Percentiles rank a stretch among this genome's conserved stretches.
Evolutionary conservation across 2,888 invertebrate species (phyloP).

Genomic region (Chloromyia formosa): DNA sequence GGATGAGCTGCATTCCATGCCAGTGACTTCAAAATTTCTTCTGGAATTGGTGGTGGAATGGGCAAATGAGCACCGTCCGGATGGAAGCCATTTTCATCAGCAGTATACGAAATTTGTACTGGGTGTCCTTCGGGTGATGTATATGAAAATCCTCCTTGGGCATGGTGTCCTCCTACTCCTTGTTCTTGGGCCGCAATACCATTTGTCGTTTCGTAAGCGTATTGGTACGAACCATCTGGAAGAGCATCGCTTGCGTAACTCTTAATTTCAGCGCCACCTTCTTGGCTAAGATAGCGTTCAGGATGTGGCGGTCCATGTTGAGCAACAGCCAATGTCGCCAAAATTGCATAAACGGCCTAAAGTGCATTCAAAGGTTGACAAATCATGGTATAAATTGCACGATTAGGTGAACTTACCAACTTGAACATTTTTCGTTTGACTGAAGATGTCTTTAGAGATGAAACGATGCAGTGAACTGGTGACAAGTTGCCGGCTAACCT

Average conservation of each 20-base stretch:
- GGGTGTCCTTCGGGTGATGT: constrained; percentile 23
- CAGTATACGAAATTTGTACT: not conserved
- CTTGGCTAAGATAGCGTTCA: constrained; percentile 1
- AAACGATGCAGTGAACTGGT: not conserved
- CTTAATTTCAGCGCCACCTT: constrained; percentile 6
- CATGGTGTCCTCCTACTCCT: constrained; percentile 7
- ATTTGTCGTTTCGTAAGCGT: constrained; percentile 5
- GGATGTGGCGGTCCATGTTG: not conserved
- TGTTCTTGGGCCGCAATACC: constrained; percentile 12
- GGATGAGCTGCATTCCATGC: constrained; percentile 21
- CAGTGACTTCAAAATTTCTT: constrained; percentile 21
- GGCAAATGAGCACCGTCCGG: constrained; percentile 13
- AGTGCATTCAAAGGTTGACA: too few relatives aligned
- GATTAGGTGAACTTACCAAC: not conserved
- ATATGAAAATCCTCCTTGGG: constrained; percentile 18
- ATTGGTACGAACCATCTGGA: constrained; percentile 23
- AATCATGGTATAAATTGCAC: too few relatives aligned
- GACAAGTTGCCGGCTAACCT: not conserved
- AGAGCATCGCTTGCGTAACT: not conserved
- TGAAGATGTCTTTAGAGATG: not conserved
- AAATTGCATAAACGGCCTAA: not conserved
- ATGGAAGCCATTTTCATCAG: constrained; percentile 22
- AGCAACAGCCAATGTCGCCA: not conserved
- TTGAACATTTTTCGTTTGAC: not conserved
- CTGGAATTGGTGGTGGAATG: constrained; percentile 31